phyloP scores from a whole-genome alignment of 1,140 invertebrate species.

The Carcinoscorpius rotundicauda region DNA sequence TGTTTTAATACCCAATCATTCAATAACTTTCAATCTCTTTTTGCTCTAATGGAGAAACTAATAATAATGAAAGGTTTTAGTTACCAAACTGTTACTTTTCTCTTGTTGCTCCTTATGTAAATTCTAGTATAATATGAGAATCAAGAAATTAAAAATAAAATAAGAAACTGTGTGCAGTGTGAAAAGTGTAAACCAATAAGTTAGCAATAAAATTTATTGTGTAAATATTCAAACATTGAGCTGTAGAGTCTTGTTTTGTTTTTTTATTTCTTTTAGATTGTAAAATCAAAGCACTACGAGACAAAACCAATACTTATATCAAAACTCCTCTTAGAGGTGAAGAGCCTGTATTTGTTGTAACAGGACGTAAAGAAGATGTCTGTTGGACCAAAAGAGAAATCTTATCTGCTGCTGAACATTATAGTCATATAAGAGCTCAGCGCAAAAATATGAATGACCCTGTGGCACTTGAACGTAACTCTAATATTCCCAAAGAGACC shows the following conservation, averaged over 20 bases:
- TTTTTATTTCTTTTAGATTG: constrained; percentile 67
- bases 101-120: no score
- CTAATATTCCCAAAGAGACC: constrained; percentile 63
- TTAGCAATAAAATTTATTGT: no score
- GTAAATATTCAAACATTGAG: no score
- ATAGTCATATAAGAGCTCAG: constrained; percentile 93
- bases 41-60: no score
- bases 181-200: no score
- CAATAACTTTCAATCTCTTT: no score
- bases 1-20: no score
- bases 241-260: neutral
- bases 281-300: constrained; percentile 97
- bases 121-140: no score
- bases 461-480: constrained; percentile 26
- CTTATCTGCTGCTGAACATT: constrained; percentile 95
- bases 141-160: no score
- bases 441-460: constrained; percentile 53
- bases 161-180: no score
- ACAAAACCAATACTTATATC: constrained; percentile 99
- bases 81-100: no score
- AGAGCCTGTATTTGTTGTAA: constrained; percentile 98
- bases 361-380: constrained; percentile 97
- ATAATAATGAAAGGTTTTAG: no score
- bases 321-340: constrained; percentile 97
- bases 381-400: constrained; percentile 93